Percentiles rank a stretch among this genome's conserved stretches.
Evolutionary conservation across 1,140 invertebrate genomes (phyloP).

Genomic region (Euglossa dilemma): DNA sequence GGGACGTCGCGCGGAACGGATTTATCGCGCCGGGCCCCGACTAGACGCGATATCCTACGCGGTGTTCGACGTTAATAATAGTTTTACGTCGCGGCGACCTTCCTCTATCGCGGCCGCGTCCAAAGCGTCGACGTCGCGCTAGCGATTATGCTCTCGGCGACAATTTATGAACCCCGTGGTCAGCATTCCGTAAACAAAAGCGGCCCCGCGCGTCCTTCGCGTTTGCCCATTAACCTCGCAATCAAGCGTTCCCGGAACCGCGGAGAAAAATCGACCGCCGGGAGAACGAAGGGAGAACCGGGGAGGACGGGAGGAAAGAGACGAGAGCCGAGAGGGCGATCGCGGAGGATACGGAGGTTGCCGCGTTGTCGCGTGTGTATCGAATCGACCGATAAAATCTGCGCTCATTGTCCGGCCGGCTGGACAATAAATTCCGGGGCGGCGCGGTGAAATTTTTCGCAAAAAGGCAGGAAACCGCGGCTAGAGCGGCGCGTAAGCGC

Average conservation of each 20-base stretch:
- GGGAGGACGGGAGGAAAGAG: no score
- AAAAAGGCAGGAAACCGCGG: slow-evolving; percentile 4
- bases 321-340: background rate
- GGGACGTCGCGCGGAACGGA: background rate
- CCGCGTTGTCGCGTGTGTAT: slow-evolving; percentile 38
- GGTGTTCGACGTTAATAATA: slow-evolving; percentile 14
- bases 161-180: slow-evolving; percentile 30
- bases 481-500: background rate
- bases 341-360: slow-evolving; percentile 1
- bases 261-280: background rate
- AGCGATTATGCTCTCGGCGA: background rate
- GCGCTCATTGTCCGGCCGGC: slow-evolving; percentile 21
- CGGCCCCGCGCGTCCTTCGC: background rate
- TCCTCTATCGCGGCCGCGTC: background rate
- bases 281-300: no score
- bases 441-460: slow-evolving; percentile 22
- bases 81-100: background rate
- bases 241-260: slow-evolving; percentile 4
- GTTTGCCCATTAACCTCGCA: background rate
- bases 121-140: background rate
- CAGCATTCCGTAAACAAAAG: slow-evolving; percentile 19
- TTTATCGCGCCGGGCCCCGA: slow-evolving; percentile 1
- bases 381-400: slow-evolving; percentile 28
- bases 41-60: background rate
- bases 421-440: slow-evolving; percentile 28